phyloP scores from a whole-genome alignment of 1,140 invertebrate species.

The Aphaenogaster floridana region DNA sequence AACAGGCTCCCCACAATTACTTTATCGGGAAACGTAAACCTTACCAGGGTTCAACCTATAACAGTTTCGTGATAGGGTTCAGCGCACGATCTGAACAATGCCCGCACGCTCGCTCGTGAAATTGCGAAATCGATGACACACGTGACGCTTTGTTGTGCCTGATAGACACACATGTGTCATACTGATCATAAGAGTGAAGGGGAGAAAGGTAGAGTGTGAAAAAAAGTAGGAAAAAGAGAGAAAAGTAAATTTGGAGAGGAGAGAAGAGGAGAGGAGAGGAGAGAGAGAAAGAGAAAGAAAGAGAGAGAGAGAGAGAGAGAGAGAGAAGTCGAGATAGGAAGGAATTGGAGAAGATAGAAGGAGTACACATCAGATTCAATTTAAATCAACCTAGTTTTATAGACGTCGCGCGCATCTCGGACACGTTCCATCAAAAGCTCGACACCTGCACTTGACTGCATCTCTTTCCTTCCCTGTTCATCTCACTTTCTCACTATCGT shows the following conservation, averaged over 20 bases:
- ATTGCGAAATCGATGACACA: constrained; percentile 45
- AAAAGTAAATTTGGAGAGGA: not conserved
- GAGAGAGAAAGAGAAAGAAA: not conserved
- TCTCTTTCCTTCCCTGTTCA: not conserved
- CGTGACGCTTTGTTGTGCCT: constrained; percentile 1
- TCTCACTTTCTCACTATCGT: constrained; percentile 42
- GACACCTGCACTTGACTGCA: constrained; percentile 37
- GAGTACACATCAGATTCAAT: constrained; percentile 63
- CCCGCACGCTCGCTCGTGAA: not conserved
- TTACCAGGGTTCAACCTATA: constrained; percentile 6
- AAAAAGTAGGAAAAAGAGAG: not conserved
- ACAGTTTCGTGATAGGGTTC: constrained; percentile 14
- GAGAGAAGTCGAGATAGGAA: not conserved
- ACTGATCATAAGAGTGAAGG: not conserved
- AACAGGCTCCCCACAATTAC: constrained; percentile 26
- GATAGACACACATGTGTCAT: constrained; percentile 1
- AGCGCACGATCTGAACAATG: not conserved
- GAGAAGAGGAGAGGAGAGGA: too few species aligned
- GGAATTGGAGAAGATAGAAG: not conserved
- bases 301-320: not conserved
- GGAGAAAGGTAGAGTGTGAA: not conserved
- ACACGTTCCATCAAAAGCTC: constrained; percentile 38
- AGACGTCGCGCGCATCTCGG: constrained; percentile 40
- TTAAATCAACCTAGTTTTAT: constrained; percentile 70
- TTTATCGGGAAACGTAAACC: constrained; percentile 41